Percentiles rank a stretch among this genome's conserved stretches.
These are phyloP conservation scores for Cyanoramphus novaezelandiae DNA, from an alignment of 2,113 vertebrate species.

Conservation along the genomic window DNA sequence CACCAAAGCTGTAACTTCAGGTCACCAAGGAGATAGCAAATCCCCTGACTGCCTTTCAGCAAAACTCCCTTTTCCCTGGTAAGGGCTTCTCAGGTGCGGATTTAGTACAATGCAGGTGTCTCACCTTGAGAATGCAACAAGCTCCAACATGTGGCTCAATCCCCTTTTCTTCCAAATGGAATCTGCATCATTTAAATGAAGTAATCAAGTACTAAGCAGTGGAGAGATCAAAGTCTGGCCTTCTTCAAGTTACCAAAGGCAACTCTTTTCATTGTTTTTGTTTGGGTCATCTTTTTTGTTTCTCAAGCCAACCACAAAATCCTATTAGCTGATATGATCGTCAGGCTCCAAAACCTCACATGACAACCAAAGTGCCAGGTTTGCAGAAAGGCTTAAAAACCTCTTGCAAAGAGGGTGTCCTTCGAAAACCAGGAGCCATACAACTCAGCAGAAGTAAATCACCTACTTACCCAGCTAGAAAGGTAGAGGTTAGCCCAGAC, in stretches of 20 bases:
- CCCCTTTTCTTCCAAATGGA: not conserved
- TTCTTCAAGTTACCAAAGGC: not conserved
- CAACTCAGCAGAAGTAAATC: not conserved
- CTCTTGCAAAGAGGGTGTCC: not conserved
- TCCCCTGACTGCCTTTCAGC: not conserved
- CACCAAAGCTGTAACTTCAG: not conserved
- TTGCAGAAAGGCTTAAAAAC: not conserved
- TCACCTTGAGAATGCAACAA: not conserved
- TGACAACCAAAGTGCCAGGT: not conserved
- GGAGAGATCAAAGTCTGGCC: fast-evolving
- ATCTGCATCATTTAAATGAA: not conserved
- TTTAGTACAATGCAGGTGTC: not conserved
- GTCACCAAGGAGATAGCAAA: not conserved
- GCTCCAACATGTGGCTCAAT: not conserved
- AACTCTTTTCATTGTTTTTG: not conserved
- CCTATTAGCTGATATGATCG: not conserved
- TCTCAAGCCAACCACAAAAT: not conserved
- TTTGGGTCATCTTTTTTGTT: not conserved
- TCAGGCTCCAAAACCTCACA: not conserved
- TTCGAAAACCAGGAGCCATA: not conserved
- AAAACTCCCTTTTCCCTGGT: not conserved
- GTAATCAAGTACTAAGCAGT: not conserved
- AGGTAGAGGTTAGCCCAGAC: not conserved
- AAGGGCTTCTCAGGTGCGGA: not conserved
- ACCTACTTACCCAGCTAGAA: not conserved